Evolutionary conservation across 2,888 invertebrate genomes (phyloP).

Genomic region (Ornithoptera alexandrae): DNA sequence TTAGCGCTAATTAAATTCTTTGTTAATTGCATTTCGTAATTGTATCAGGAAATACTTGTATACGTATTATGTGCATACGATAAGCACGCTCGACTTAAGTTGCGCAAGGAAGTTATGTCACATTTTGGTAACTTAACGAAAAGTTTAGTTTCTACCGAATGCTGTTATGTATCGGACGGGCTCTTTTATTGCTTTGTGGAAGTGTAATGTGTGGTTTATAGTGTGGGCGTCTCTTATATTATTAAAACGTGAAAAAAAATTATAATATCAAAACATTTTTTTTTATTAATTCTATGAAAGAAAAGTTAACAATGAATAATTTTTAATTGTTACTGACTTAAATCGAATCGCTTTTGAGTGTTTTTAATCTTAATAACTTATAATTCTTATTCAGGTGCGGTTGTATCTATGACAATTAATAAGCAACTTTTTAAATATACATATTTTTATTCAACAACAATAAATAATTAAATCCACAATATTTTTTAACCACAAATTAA

Average conservation of each 20-base stretch:
- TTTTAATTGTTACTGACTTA: too few relatives aligned
- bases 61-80: slow-evolving; percentile 20
- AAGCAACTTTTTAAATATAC: too few relatives aligned
- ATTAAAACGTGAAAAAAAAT: neutral
- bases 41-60: slow-evolving; percentile 24
- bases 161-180: slow-evolving; percentile 18
- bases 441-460: too few relatives aligned
- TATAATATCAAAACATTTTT: neutral
- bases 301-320: too few relatives aligned
- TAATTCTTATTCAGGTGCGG: too few relatives aligned
- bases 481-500: too few relatives aligned
- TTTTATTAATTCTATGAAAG: too few relatives aligned
- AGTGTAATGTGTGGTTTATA: neutral
- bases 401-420: too few relatives aligned
- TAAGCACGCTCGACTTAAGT: slow-evolving; percentile 26
- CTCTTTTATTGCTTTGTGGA: slow-evolving; percentile 15
- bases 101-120: slow-evolving; percentile 27
- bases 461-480: too few relatives aligned
- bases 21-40: slow-evolving; percentile 20
- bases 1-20: neutral
- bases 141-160: slow-evolving; percentile 20
- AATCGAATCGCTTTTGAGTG: too few relatives aligned
- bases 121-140: slow-evolving; percentile 16
- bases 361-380: too few relatives aligned
- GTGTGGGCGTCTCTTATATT: neutral